Base-by-base conservation (phyloP, 2,888 invertebrate genomes). In the Dryocosmus kuriphilus region DNA sequence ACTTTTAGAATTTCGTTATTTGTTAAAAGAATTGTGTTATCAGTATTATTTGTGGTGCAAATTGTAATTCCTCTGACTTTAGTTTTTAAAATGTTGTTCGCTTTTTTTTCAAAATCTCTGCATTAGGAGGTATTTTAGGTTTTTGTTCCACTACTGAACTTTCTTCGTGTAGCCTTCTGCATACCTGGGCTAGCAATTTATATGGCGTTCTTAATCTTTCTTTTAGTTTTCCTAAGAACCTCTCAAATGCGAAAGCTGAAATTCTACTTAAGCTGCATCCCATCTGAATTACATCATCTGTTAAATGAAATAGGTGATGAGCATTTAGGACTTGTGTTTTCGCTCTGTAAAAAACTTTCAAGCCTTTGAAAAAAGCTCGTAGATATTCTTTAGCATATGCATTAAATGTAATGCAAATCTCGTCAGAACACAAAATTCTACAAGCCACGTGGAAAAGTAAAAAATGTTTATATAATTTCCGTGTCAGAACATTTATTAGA, bases 241-340 rank as follows among this genome's bases (percentile, higher is more conserved):
- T 83, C 74, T 81, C 83, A 38, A 83, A 84, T 2, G 79, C 78
- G 75, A 82, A 81, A 38, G 80, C 81, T 60, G 75, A 77, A 2
- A 81, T 75, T 63, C 16, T 22, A 16, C 41, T 77, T 35, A 83
- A 74, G 6, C 76, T 57, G 35, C 74, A 78, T 4, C 51, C 24
- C 75, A 82, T 75, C 60, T 81, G 74, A 32, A 73, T 74, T 1
- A 60, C 80, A 71, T 84, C 82, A 78, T 84, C 81, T 32, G 81
- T 81, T 30, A 84, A 60, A 35, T 83, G 83, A 61, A 82, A 73
- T 7, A 82, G 75, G 22, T 80, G 79, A 82, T 91, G 90, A 7
- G 89, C 83, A 85, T 90, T 91, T 65, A 86, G 16, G 55, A 71
- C 24, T 76, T 77, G 19, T 51, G 78, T 57, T 35, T 77, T 67